Conservation (phyloP, 2,113 vertebrate genomes). For the Rattus rattus region DNA sequence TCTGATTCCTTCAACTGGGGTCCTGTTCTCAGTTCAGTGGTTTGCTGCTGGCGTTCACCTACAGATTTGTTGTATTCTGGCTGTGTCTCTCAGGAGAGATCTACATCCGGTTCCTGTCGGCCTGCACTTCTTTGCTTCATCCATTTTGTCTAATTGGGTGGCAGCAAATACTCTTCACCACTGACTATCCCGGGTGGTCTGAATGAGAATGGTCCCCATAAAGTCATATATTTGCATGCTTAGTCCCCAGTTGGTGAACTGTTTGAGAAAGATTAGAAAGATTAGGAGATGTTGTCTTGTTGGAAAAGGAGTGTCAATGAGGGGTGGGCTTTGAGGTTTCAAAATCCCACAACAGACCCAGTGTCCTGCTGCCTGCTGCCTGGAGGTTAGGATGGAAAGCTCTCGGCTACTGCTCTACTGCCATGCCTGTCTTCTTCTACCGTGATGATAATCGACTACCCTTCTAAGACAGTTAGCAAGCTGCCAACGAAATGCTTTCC, state of each 20-base stretch:
- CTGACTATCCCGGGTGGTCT: background rate
- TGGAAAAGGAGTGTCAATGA: background rate
- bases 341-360: background rate
- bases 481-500: background rate
- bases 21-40: no score
- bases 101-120: no score
- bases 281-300: background rate
- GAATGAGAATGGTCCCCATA: background rate
- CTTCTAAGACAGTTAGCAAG: background rate
- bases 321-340: background rate
- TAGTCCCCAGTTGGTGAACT: background rate
- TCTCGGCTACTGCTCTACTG: background rate
- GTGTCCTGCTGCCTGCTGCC: background rate
- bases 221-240: background rate
- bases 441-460: background rate
- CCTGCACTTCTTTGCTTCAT: no score
- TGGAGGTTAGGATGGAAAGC: background rate
- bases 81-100: no score
- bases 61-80: no score
- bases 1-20: no score
- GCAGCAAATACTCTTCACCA: background rate
- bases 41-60: no score
- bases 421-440: background rate
- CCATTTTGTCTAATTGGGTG: no score
- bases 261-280: background rate